Conservation (phyloP, 2,113 vertebrate species). For the Halichoeres trimaculatus region DNA sequence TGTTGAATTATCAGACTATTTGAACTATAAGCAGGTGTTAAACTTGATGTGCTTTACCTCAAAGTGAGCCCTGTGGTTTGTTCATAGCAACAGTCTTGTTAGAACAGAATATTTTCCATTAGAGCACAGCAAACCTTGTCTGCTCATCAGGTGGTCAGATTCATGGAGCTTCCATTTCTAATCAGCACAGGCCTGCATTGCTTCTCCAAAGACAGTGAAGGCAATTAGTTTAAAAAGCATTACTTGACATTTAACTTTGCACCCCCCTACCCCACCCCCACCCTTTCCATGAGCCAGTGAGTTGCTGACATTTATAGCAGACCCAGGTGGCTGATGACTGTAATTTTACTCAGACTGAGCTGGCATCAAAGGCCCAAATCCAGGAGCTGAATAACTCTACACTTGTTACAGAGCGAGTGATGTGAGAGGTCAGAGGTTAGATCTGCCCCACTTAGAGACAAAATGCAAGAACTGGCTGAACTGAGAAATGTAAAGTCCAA, state of each 20-base stretch:
- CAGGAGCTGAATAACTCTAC: conserved; percentile 26
- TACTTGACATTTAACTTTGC: conserved; percentile 82
- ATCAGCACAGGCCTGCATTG: conserved; percentile 62
- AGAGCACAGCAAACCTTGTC: conserved; percentile 43
- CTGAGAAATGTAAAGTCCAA: conserved; percentile 47
- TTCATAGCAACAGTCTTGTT: conserved; percentile 14
- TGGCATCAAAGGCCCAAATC: conserved; percentile 34
- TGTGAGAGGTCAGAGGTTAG: conserved; percentile 55
- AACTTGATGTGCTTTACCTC: conserved; percentile 5
- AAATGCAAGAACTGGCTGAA: conserved; percentile 55
- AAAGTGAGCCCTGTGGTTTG: conserved; percentile 9
- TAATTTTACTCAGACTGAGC: conserved; percentile 70
- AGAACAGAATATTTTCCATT: conserved; percentile 17
- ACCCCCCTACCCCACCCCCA: conserved; percentile 15
- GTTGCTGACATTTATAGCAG: conserved; percentile 80
- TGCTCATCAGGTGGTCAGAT: conserved; percentile 63
- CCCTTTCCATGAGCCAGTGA: conserved; percentile 69
- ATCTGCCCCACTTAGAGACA: conserved; percentile 22
- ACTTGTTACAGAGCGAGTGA: conserved; percentile 35
- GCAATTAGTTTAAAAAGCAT: conserved; percentile 82
- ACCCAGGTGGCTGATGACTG: conserved; percentile 62
- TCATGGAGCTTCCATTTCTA: conserved; percentile 61
- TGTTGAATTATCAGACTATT: background rate
- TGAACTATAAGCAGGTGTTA: conserved; percentile 9
- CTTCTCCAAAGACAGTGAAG: conserved; percentile 72